A percentile compares a stretch with the other conserved stretches of the same genome.
Conservation (phyloP, 2,888 invertebrate genomes). For the Theristus sp. region DNA sequence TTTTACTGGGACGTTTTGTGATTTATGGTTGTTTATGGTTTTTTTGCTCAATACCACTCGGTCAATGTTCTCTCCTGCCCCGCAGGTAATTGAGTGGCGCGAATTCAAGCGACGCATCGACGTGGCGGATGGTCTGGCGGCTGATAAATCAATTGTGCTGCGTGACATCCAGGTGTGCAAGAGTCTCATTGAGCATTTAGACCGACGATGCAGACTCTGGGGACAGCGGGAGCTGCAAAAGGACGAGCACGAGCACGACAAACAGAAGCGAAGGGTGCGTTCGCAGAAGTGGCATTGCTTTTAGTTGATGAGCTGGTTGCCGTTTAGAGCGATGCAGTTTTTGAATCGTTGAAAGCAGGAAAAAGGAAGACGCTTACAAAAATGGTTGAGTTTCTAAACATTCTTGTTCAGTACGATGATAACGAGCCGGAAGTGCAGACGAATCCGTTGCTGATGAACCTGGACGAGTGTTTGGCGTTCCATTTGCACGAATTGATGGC, state of each 20-base stretch:
- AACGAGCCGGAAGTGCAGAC: conserved; percentile 1
- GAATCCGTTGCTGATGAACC: conserved; percentile 9
- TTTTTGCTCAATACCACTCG: too few relatives aligned
- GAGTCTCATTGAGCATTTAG: conserved; percentile 8
- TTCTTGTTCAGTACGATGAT: background rate
- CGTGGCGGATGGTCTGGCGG: conserved; percentile 7
- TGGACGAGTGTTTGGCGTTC: conserved; percentile 9
- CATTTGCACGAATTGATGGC: conserved; percentile 5
- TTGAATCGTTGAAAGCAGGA: too few relatives aligned
- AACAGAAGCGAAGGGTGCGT: too few relatives aligned
- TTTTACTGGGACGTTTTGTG: too few relatives aligned
- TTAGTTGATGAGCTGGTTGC: too few relatives aligned
- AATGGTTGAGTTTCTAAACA: background rate
- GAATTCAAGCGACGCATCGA: conserved; percentile 5
- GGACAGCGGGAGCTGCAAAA: background rate
- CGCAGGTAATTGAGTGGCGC: conserved; percentile 6
- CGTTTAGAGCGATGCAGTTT: too few relatives aligned
- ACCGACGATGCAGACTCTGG: conserved; percentile 6
- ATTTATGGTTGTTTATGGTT: too few relatives aligned
- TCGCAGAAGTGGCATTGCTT: too few relatives aligned
- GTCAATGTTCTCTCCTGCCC: too few relatives aligned
- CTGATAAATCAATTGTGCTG: conserved; percentile 9
- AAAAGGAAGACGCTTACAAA: background rate
- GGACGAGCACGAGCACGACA: too few relatives aligned
- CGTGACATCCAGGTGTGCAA: conserved; percentile 10